Conservation (phyloP, 2,113 vertebrate genomes). For the Tapirus terrestris region DNA sequence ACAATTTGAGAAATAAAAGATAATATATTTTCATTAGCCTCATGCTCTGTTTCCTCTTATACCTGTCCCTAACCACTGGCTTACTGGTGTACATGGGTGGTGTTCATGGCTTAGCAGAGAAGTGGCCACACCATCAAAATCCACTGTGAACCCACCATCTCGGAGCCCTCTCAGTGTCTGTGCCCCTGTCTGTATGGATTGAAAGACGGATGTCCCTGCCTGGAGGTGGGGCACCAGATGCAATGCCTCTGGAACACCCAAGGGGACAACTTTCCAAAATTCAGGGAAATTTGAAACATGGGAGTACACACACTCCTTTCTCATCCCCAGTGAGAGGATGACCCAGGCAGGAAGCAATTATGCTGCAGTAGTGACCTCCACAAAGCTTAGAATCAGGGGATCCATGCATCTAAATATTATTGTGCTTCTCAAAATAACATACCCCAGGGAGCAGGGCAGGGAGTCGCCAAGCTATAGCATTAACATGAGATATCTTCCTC, state of each 20-base stretch:
- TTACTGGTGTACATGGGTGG: neutral
- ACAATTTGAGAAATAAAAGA: conserved; percentile 60
- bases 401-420: neutral
- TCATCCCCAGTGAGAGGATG: neutral
- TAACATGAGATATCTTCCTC: neutral
- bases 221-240: neutral
- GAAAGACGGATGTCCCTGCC: neutral
- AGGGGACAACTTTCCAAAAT: neutral
- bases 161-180: neutral
- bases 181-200: neutral
- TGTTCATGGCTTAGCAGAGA: neutral
- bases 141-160: neutral
- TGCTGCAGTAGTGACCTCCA: neutral
- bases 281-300: neutral
- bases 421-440: neutral
- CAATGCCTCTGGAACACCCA: neutral
- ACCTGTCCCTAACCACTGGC: neutral
- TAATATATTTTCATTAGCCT: neutral
- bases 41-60: neutral
- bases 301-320: neutral
- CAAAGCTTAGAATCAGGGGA: neutral
- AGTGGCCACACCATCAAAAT: neutral
- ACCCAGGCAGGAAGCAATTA: neutral
- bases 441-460: too few relatives aligned
- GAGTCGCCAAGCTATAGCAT: neutral